A percentile compares a stretch with the other conserved stretches of the same genome.
Conservation (phyloP, 2,888 invertebrate species). For the Palloptera scutellata region DNA sequence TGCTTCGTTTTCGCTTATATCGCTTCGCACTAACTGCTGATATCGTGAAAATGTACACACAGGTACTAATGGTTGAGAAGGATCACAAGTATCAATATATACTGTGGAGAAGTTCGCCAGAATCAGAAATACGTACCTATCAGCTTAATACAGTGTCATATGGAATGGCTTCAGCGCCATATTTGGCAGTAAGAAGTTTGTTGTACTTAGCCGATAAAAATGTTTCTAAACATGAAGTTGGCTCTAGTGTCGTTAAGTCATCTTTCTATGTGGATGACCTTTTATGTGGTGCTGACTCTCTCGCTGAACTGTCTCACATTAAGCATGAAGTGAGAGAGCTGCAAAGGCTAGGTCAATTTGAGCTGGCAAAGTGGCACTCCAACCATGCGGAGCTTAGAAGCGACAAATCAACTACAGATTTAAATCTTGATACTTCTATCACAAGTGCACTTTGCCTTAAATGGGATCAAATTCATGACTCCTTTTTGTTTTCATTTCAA, state of each 20-base stretch:
- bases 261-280: constrained; percentile 37
- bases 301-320: constrained; percentile 18
- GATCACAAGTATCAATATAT: constrained; percentile 35
- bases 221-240: constrained; percentile 19
- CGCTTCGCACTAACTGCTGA: constrained; percentile 33
- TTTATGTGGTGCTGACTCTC: constrained; percentile 30
- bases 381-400: constrained; percentile 6
- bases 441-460: neutral
- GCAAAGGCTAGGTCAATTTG: constrained; percentile 15
- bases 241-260: constrained; percentile 5
- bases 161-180: constrained; percentile 37
- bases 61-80: constrained; percentile 27
- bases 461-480: constrained; percentile 16
- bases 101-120: constrained; percentile 30
- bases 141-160: constrained; percentile 37
- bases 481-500: constrained; percentile 3
- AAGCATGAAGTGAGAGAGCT: constrained; percentile 21
- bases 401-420: neutral
- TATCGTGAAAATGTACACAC: constrained; percentile 39
- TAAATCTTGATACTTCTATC: constrained; percentile 12
- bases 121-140: constrained; percentile 28
- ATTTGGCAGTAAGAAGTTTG: constrained; percentile 24
- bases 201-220: constrained; percentile 28
- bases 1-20: constrained; percentile 34
- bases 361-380: constrained; percentile 22